Conservation (phyloP, 53 echinoderm and acorn worm genomes). For the Actinopyga echinites region DNA sequence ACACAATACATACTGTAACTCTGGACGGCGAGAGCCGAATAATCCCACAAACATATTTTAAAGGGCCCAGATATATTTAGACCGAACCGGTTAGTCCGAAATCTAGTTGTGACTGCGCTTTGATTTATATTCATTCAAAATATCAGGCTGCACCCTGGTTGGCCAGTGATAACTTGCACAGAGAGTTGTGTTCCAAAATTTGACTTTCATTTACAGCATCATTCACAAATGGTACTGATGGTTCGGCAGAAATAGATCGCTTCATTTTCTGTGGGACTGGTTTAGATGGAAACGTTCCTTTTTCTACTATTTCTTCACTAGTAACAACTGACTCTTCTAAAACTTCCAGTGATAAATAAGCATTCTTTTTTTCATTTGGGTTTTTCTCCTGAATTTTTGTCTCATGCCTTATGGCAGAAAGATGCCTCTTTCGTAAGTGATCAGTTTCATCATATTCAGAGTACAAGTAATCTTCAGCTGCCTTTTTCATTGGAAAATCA, state of each 20-base stretch:
- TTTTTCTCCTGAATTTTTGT: background rate
- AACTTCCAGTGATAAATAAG: slow-evolving; percentile 12
- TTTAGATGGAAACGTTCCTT: background rate
- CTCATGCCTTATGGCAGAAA: background rate
- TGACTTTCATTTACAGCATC: too few relatives aligned
- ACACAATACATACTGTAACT: too few relatives aligned
- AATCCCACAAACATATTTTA: too few relatives aligned
- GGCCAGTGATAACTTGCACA: too few relatives aligned
- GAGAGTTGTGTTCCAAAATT: too few relatives aligned
- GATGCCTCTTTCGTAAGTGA: background rate
- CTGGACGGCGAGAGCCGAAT: too few relatives aligned
- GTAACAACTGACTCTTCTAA: slow-evolving; percentile 31
- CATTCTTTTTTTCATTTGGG: background rate
- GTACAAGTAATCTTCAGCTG: background rate
- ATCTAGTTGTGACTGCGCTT: too few relatives aligned
- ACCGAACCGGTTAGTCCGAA: too few relatives aligned
- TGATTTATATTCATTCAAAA: too few relatives aligned
- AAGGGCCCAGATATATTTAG: too few relatives aligned
- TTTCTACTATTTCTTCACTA: slow-evolving; percentile 10
- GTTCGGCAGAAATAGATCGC: slow-evolving; percentile 5
- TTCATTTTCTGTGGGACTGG: background rate
- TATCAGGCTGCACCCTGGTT: too few relatives aligned
- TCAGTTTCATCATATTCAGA: background rate
- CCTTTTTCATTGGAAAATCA: background rate
- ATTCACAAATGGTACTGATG: too few relatives aligned